phyloP scores from a whole-genome alignment of 53 echinoderm and acorn worm genomes.

The Apostichopus leukothele region DNA sequence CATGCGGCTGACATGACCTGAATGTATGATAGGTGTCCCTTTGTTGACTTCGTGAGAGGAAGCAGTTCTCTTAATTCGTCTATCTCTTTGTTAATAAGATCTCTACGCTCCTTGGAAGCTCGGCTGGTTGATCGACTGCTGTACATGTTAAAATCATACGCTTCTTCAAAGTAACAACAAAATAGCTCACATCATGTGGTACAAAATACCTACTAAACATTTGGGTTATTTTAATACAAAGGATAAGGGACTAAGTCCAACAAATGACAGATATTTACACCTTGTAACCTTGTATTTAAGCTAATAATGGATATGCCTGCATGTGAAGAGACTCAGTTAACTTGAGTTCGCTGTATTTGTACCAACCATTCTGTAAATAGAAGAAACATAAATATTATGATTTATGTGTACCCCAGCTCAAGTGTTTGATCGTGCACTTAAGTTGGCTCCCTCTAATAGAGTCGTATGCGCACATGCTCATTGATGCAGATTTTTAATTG shows the following conservation, averaged over 20 bases:
- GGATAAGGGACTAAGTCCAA: too few species aligned
- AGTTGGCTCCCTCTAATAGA: background rate
- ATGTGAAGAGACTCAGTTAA: too few species aligned
- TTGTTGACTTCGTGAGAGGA: slow-evolving; percentile 33
- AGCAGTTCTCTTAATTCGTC: slow-evolving; percentile 42
- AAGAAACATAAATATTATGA: background rate
- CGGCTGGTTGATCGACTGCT: slow-evolving; percentile 16
- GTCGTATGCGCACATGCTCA: background rate
- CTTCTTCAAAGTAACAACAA: too few species aligned
- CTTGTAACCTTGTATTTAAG: too few species aligned
- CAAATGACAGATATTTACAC: too few species aligned
- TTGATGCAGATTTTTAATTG: background rate
- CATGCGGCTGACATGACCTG: slow-evolving; percentile 42
- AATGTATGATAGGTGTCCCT: slow-evolving; percentile 31
- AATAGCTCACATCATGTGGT: too few species aligned
- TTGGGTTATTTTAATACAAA: too few species aligned
- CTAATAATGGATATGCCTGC: too few species aligned
- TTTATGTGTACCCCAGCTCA: background rate
- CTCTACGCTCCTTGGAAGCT: slow-evolving; percentile 42
- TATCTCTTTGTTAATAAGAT: slow-evolving; percentile 43
- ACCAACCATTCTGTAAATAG: background rate
- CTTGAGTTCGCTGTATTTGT: background rate
- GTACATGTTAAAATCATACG: background rate
- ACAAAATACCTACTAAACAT: too few species aligned
- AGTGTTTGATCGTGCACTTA: too few species aligned